phyloP scores from a whole-genome alignment of 2,888 invertebrate genomes.

The Drosophila testacea region DNA sequence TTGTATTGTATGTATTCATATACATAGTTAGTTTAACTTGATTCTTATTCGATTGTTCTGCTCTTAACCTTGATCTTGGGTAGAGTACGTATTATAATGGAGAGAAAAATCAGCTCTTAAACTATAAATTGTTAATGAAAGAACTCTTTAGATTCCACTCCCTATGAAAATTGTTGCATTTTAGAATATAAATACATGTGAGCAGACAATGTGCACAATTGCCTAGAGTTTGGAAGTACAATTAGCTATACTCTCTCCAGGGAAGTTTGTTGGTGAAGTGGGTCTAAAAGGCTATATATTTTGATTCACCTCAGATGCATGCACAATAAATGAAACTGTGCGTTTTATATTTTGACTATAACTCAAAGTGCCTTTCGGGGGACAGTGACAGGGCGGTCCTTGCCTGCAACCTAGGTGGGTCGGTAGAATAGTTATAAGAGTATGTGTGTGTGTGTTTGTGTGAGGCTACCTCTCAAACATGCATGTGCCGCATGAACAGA shows the following conservation, averaged over 20 bases:
- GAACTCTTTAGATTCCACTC: no score
- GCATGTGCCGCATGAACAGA: conserved; percentile 51
- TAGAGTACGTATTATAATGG: no score
- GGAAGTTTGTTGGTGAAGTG: conserved; percentile 4
- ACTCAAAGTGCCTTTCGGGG: conserved; percentile 53
- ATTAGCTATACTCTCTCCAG: conserved; percentile 9
- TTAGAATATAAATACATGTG: no score
- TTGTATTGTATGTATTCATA: no score
- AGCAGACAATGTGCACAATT: no score
- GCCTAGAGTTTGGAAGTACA: not conserved
- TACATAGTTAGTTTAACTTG: no score
- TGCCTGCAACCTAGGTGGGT: conserved; percentile 31
- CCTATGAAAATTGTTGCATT: no score
- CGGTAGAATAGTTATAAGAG: conserved; percentile 7
- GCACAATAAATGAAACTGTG: conserved; percentile 55
- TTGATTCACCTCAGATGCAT: conserved; percentile 37
- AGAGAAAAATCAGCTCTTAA: no score
- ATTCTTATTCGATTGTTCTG: no score
- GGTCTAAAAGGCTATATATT: conserved; percentile 48
- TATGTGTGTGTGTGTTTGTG: conserved; percentile 12
- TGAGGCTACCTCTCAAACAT: conserved; percentile 37
- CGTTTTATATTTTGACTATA: conserved; percentile 65
- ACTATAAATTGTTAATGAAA: no score
- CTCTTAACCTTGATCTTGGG: no score
- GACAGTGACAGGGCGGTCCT: not conserved